Base-by-base conservation (phyloP, 2,797 vertebrate species). In the Okamejei kenojei region DNA sequence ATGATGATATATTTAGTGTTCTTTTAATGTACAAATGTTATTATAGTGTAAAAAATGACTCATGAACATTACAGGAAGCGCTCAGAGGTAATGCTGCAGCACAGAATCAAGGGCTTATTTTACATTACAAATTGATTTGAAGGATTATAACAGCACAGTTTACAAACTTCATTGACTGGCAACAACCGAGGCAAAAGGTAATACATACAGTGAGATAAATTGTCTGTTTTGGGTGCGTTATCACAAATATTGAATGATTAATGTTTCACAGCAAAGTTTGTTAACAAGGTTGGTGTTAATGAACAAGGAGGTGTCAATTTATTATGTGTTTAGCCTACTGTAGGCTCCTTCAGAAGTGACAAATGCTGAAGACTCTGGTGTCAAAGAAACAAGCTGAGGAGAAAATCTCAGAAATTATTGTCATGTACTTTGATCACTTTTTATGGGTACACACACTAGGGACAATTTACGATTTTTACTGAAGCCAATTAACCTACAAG, bases 261-360 rank as follows among this genome's bases (percentile, higher is more conserved):
- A 68, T 88, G 7, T 32, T 23, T 88, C n/a, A 63, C 82, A 63
- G n/a, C 15, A 65, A 88, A 68, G 63, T 88, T 88, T 68, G n/a
- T 88, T 65, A 29, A 88, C 84, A 65, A 88, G 61, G 65, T 88
- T 88, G 63, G n/a, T 35, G 84, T 88, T 88, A 88, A 88, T 88
- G 63, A 88, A 65, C 58, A 32, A 65, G 54, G n/a, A 84, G 54
- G 81, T 84, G 80, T 82, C 58, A 82, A 58, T 82, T 82, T 82
- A 82, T 82, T 54, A 84, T 61, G 26, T 84, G 54, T 61, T 61
- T 82, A 58, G 23, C 45, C 54, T 82, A 58, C 45, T 17, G 11
- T 82, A 61, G 23, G 61, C 81, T 61, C 81, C 61, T 84, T 61
- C 58, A 10, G 54, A 84, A 84, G 26, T 84, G 54, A 82, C 45